A percentile compares a stretch with the other conserved stretches of the same genome.
Conservation (phyloP, 2,797 vertebrate genomes). For the Muraenolepis orangiensis region DNA sequence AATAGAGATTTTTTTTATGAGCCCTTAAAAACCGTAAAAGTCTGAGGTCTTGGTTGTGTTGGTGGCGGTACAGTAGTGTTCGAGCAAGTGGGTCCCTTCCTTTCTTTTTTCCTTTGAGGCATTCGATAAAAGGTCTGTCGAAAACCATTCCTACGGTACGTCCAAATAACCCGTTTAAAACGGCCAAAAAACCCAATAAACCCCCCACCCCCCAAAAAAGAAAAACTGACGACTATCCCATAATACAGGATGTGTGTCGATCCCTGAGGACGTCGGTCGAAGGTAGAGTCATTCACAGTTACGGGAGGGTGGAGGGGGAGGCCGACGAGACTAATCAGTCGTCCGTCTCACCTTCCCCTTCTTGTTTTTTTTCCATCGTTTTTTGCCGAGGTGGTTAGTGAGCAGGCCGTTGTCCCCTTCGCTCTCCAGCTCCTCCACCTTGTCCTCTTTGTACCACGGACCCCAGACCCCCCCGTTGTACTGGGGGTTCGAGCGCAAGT, state of each 20-base stretch:
- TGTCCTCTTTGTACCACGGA: constrained; percentile 89
- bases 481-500: constrained; percentile 91
- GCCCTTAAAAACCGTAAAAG: constrained; percentile 32
- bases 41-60: constrained; percentile 55
- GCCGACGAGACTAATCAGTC: constrained; percentile 34
- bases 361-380: constrained; percentile 60
- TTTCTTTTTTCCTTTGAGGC: constrained; percentile 36
- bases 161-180: constrained; percentile 36
- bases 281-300: constrained; percentile 44
- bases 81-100: constrained; percentile 40
- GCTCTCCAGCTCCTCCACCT: constrained; percentile 67
- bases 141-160: background rate
- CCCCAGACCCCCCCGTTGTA: constrained; percentile 96
- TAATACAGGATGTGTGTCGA: constrained; percentile 41
- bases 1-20: constrained; percentile 2
- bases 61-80: constrained; percentile 60
- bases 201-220: constrained; percentile 14
- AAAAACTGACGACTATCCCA: constrained; percentile 36
- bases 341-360: constrained; percentile 65
- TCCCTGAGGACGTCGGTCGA: constrained; percentile 70
- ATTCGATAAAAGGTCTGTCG: constrained; percentile 25
- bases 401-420: constrained; percentile 59
- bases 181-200: constrained; percentile 35
- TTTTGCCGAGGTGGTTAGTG: constrained; percentile 70
- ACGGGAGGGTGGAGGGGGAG: background rate